Conservation (phyloP, 2,888 invertebrate species). For the Ariolimax columbianus region DNA sequence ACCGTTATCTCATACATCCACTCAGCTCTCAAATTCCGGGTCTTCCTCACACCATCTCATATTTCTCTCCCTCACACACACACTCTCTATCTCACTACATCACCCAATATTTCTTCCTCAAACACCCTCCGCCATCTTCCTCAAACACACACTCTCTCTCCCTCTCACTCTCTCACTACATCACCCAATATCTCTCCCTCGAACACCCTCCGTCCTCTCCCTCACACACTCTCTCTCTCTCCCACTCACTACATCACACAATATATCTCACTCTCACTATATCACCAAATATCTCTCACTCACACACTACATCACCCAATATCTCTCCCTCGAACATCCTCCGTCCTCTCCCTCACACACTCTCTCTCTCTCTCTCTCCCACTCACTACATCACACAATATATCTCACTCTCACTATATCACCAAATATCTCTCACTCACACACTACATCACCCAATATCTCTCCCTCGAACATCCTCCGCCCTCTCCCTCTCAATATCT, state of each 20-base stretch:
- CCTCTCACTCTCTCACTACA: background rate
- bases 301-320: background rate
- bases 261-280: background rate
- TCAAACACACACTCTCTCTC: background rate
- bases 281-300: background rate
- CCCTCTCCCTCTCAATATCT: background rate
- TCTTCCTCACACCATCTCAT: too few relatives aligned
- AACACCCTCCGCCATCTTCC: too few relatives aligned
- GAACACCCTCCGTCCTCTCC: background rate
- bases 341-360: background rate
- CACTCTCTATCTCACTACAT: too few relatives aligned
- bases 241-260: background rate
- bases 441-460: background rate
- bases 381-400: background rate
- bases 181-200: background rate
- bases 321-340: background rate
- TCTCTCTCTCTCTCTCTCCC: background rate
- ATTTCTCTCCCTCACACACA: too few relatives aligned
- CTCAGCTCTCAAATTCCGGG: too few relatives aligned
- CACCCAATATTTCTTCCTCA: too few relatives aligned
- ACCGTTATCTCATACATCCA: too few relatives aligned
- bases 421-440: background rate
- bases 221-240: constrained; percentile 10
- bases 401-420: background rate
- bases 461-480: background rate